Evolutionary conservation across 2,888 invertebrate genomes (phyloP).

Genomic region (Polydesmus complanatus): DNA sequence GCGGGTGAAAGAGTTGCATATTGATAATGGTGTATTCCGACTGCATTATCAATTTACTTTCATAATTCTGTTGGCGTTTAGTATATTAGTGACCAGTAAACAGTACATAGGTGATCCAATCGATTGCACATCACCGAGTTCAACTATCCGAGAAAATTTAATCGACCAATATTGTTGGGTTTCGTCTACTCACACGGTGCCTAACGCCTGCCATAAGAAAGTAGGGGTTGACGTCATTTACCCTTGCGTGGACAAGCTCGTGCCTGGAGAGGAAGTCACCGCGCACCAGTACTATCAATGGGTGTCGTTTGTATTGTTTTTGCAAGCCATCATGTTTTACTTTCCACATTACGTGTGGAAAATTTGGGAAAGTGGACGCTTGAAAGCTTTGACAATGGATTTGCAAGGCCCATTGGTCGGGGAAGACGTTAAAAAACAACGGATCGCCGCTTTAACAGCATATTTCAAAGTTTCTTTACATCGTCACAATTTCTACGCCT

Average conservation of each 20-base stretch:
- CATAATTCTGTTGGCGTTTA: conserved; percentile 18
- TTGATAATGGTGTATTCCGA: no score
- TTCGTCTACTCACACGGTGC: background rate
- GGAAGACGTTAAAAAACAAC: conserved; percentile 1
- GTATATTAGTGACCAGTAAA: conserved; percentile 21
- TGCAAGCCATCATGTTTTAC: no score
- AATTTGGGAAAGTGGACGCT: no score
- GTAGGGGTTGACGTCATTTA: conserved; percentile 33
- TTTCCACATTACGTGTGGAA: no score
- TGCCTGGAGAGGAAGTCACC: conserved; percentile 34
- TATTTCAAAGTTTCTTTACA: conserved; percentile 2
- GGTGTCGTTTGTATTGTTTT: no score
- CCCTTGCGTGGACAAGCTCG: conserved; percentile 39
- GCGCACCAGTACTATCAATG: conserved; percentile 28
- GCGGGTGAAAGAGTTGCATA: no score
- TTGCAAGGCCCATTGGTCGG: no score
- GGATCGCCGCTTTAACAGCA: background rate
- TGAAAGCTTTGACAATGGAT: no score
- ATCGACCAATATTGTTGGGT: conserved; percentile 39
- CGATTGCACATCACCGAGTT: conserved; percentile 22
- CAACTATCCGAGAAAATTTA: background rate
- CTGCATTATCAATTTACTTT: no score
- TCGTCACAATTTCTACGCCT: conserved; percentile 44
- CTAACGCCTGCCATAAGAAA: conserved; percentile 13
- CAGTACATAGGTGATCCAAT: conserved; percentile 25